Conservation (phyloP, 2,888 invertebrate species). For the Limnephilus marmoratus region DNA sequence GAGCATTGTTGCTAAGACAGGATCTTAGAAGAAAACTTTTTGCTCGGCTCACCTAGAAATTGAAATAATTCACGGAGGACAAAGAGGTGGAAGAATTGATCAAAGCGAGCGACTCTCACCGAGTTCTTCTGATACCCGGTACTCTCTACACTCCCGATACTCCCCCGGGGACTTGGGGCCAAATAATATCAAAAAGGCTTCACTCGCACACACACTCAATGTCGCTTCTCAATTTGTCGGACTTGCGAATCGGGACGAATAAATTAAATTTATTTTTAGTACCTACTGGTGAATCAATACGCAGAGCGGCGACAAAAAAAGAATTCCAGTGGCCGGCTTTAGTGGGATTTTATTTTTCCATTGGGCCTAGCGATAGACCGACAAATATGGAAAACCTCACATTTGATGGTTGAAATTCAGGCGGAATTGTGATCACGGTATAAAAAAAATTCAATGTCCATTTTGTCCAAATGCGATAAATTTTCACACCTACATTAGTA, state of each 20-base stretch:
- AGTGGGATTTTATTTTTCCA: background rate
- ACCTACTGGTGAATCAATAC: background rate
- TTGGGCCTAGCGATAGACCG: background rate
- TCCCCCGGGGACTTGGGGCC: slow-evolving; percentile 6
- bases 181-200: slow-evolving; percentile 42
- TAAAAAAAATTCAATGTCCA: background rate
- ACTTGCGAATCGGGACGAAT: slow-evolving; percentile 13
- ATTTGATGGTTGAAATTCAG: background rate
- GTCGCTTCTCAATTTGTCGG: slow-evolving; percentile 29
- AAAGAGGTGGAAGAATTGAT: slow-evolving; percentile 45
- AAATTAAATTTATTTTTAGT: slow-evolving; percentile 11
- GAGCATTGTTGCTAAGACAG: slow-evolving; percentile 22
- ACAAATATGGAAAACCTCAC: background rate
- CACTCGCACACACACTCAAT: background rate
- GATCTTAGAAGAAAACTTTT: background rate
- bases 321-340: background rate
- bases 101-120: slow-evolving; percentile 32
- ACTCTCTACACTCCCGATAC: background rate
- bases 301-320: background rate
- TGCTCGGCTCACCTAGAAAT: slow-evolving; percentile 11
- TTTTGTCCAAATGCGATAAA: background rate
- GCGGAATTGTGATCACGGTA: background rate
- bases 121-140: background rate
- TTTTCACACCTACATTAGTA: background rate
- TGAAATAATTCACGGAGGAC: slow-evolving; percentile 26